phyloP scores from a whole-genome alignment of 2,888 invertebrate genomes.

The Eupithecia vulgata region DNA sequence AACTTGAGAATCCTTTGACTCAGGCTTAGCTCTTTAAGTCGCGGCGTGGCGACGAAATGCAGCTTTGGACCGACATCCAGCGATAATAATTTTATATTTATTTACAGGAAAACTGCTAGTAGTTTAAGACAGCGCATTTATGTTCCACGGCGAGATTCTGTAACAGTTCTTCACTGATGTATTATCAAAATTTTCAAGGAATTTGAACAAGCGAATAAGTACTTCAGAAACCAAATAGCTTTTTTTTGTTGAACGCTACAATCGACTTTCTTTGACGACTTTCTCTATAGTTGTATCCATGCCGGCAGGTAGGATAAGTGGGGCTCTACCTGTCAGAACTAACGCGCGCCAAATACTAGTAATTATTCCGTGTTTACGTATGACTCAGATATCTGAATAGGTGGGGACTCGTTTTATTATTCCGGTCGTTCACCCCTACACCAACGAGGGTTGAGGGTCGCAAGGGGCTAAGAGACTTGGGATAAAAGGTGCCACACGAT shows the following conservation, averaged over 20 bases:
- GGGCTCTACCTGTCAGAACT: background rate
- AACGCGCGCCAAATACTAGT: constrained; percentile 2
- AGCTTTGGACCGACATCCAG: background rate
- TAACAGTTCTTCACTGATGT: background rate
- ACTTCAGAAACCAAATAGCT: background rate
- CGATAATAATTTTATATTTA: background rate
- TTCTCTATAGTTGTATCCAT: constrained; percentile 1
- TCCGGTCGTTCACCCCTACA: constrained; percentile 39
- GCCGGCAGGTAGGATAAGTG: background rate
- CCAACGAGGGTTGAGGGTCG: constrained; percentile 29
- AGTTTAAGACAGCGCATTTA: background rate
- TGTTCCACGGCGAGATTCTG: background rate
- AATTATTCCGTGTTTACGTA: constrained; percentile 22
- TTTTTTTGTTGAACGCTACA: background rate
- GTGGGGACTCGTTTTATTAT: constrained; percentile 35
- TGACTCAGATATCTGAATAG: constrained; percentile 31
- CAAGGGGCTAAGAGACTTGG: constrained; percentile 29
- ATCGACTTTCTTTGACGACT: background rate
- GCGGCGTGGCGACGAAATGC: constrained; percentile 24
- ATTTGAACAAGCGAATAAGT: background rate
- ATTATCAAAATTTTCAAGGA: background rate
- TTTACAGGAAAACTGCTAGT: background rate
- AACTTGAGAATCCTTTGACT: constrained; percentile 23
- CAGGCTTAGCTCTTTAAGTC: constrained; percentile 19
- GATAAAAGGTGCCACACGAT: constrained; percentile 19